Percentiles rank a stretch among this genome's conserved stretches.
Evolutionary conservation across 2,888 invertebrate species (phyloP).

Genomic region (Mesochorus sp.): DNA sequence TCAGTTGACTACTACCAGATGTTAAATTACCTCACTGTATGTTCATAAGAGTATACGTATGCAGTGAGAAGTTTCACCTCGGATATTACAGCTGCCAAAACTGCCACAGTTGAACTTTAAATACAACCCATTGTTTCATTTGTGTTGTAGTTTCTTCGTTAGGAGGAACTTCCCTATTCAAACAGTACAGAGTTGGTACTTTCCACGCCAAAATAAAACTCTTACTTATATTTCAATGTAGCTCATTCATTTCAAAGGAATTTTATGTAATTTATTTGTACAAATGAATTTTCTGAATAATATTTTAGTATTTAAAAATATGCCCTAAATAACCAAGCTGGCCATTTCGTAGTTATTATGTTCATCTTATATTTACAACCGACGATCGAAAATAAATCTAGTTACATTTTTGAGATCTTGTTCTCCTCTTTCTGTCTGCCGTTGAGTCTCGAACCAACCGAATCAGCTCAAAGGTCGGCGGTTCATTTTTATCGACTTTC

Average conservation of each 20-base stretch:
- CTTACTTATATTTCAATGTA: not conserved
- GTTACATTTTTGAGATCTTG: not conserved
- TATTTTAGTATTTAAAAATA: not conserved
- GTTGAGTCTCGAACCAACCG: not conserved
- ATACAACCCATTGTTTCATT: not conserved
- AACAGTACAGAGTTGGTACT: not conserved
- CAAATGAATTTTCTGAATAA: not conserved
- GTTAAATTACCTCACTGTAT: not conserved
- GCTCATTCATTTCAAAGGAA: not conserved
- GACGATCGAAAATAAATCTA: not conserved
- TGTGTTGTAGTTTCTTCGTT: conserved; percentile 4
- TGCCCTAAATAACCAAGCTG: not conserved
- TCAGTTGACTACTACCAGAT: not conserved
- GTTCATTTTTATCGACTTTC: conserved; percentile 26
- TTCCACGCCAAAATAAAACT: conserved; percentile 12
- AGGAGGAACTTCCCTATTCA: not conserved
- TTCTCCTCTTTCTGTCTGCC: no score
- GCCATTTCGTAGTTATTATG: not conserved
- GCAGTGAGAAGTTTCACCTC: not conserved
- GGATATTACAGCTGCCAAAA: not conserved
- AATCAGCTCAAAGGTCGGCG: conserved; percentile 26
- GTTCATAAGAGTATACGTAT: no score
- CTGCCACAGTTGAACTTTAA: conserved; percentile 3
- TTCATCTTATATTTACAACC: not conserved
- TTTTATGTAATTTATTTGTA: not conserved